These are phyloP conservation scores for Rhinoptilus africanus DNA, from an alignment of 2,113 vertebrate species.

Conservation along the genomic window DNA sequence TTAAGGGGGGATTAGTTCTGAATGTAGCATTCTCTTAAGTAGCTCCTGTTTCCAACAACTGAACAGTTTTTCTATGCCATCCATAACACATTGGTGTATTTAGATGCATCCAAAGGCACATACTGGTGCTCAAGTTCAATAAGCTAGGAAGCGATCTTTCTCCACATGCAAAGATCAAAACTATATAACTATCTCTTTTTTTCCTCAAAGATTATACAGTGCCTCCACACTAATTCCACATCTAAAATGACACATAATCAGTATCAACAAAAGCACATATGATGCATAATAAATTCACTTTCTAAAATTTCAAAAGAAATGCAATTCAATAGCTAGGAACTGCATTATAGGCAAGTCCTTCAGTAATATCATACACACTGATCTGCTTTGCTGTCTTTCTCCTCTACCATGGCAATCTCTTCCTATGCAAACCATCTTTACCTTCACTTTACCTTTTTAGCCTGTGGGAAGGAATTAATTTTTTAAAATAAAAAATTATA, in stretches of 20 bases:
- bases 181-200: background rate
- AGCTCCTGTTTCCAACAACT: background rate
- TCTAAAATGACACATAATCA: background rate
- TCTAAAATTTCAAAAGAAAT: background rate
- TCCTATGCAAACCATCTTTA: background rate
- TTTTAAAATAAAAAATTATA: background rate
- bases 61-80: background rate
- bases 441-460: background rate
- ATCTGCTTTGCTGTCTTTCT: background rate
- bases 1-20: background rate
- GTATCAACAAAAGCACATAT: background rate
- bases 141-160: background rate
- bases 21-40: background rate
- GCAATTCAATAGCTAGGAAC: background rate
- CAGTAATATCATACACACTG: background rate
- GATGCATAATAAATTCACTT: background rate
- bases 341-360: background rate
- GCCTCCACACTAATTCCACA: background rate
- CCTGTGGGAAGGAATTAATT: background rate
- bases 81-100: background rate
- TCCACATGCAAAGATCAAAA: background rate
- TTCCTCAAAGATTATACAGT: background rate
- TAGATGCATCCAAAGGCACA: background rate
- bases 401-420: background rate
- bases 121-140: background rate